Evolutionary conservation across 2,113 vertebrate genomes (phyloP).

Genomic region (Enhydra lutris): DNA sequence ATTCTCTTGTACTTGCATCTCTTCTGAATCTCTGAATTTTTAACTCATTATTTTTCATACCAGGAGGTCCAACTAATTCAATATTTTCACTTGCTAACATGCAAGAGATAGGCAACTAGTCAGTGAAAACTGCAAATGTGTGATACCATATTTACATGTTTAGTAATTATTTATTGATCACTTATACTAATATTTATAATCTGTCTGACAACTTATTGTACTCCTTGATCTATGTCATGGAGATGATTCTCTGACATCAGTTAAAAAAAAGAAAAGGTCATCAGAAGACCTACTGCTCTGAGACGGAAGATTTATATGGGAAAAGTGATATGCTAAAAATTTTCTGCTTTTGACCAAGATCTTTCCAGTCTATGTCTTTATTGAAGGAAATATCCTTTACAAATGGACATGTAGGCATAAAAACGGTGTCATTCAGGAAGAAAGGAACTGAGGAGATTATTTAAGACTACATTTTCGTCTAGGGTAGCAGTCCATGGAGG

Average conservation of each 20-base stretch:
- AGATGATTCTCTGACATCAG: constrained; percentile 10
- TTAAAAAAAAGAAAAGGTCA: neutral
- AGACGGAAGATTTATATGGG: neutral
- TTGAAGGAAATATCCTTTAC: neutral
- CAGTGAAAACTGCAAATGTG: neutral
- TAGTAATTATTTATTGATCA: neutral
- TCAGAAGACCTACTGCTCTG: neutral
- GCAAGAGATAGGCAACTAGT: neutral
- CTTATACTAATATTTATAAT: neutral
- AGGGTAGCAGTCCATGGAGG: neutral
- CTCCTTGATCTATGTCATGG: neutral
- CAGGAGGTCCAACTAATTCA: neutral
- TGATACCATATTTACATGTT: constrained; percentile 14
- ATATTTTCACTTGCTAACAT: neutral
- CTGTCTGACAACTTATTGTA: neutral
- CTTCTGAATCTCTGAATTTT: neutral
- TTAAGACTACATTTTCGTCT: neutral
- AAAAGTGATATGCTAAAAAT: neutral
- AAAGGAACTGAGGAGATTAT: neutral
- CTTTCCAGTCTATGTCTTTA: neutral
- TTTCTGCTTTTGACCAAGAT: neutral
- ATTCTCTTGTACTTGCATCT: neutral
- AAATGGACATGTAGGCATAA: neutral
- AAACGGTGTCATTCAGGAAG: neutral
- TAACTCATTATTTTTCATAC: constrained; percentile 20